Percentiles rank a stretch among this genome's conserved stretches.
These are phyloP conservation scores for Sebastes vulpes DNA, from an alignment of 2,797 vertebrate species.

Conservation along the genomic window DNA sequence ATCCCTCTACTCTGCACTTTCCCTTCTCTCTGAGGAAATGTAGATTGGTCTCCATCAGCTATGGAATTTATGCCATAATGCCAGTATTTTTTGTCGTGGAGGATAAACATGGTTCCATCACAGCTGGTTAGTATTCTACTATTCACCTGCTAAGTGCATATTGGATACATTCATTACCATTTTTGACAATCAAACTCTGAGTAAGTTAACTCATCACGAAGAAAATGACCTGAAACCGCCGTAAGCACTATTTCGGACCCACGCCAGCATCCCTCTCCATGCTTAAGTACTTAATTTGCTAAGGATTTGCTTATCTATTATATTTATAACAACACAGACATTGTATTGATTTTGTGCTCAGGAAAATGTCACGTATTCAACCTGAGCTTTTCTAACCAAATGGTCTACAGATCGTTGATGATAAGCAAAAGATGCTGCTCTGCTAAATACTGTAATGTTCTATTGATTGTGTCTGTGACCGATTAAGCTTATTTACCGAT, in stretches of 20 bases:
- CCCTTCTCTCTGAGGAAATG: constrained; percentile 40
- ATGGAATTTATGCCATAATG: constrained; percentile 12
- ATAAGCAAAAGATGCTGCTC: constrained; percentile 17
- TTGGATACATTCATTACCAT: not conserved
- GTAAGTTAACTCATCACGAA: not conserved
- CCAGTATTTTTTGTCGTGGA: not conserved
- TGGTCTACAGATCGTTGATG: not conserved
- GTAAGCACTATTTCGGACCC: not conserved
- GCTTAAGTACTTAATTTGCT: constrained; percentile 13
- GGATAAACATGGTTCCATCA: constrained; percentile 17
- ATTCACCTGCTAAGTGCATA: constrained; percentile 13
- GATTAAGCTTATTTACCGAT: constrained; percentile 9
- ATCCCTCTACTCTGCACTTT: constrained; percentile 18
- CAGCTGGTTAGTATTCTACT: constrained; percentile 15
- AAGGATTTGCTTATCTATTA: constrained; percentile 17
- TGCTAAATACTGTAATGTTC: constrained; percentile 25
- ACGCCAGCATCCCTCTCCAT: not conserved
- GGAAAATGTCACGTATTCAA: constrained; percentile 23
- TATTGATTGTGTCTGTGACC: not conserved
- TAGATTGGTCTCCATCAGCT: constrained; percentile 28
- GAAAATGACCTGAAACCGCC: constrained; percentile 9
- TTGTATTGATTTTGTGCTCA: constrained; percentile 32
- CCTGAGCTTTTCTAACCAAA: constrained; percentile 26
- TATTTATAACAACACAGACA: constrained; percentile 15
- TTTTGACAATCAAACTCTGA: constrained; percentile 4